A percentile compares a stretch with the other conserved stretches of the same genome.
phyloP scores from a whole-genome alignment of 2,888 invertebrate species.

The Volucella zonaria region DNA sequence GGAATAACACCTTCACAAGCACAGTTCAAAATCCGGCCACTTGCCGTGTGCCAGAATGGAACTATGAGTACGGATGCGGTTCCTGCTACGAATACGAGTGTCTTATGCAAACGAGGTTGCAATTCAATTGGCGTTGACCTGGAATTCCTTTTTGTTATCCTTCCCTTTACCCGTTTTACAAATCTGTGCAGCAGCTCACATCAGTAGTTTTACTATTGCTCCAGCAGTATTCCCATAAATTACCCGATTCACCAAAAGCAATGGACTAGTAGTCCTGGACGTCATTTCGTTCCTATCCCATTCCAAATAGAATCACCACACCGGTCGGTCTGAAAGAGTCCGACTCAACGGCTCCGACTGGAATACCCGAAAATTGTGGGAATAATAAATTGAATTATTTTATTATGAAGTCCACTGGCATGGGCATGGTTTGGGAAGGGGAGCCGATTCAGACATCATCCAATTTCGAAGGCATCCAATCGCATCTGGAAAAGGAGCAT shows the following conservation, averaged over 20 bases:
- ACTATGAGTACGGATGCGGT: too few species aligned
- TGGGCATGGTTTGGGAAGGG: background rate
- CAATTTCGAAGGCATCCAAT: conserved; percentile 1
- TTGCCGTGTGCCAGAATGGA: background rate
- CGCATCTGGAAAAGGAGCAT: conserved; percentile 36
- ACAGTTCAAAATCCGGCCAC: conserved; percentile 5
- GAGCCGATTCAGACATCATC: conserved; percentile 31
- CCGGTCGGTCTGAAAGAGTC: background rate
- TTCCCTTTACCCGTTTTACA: conserved; percentile 11
- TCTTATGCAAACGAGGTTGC: conserved; percentile 57
- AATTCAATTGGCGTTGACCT: conserved; percentile 70
- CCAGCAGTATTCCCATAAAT: conserved; percentile 61
- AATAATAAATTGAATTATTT: conserved; percentile 72
- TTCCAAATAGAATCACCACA: background rate
- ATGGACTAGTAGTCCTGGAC: conserved; percentile 39
- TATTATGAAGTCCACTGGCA: conserved; percentile 58
- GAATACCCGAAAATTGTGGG: conserved; percentile 55
- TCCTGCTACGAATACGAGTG: conserved; percentile 7
- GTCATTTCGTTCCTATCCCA: conserved; percentile 18
- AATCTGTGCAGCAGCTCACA: conserved; percentile 29
- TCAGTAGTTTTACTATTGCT: conserved; percentile 65
- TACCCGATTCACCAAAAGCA: conserved; percentile 61
- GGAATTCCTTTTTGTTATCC: conserved; percentile 56
- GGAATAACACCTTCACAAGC: conserved; percentile 8
- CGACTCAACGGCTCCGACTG: conserved; percentile 30